Base-by-base conservation (phyloP, 2,888 invertebrate species). In the Chymomyza procnemis region DNA sequence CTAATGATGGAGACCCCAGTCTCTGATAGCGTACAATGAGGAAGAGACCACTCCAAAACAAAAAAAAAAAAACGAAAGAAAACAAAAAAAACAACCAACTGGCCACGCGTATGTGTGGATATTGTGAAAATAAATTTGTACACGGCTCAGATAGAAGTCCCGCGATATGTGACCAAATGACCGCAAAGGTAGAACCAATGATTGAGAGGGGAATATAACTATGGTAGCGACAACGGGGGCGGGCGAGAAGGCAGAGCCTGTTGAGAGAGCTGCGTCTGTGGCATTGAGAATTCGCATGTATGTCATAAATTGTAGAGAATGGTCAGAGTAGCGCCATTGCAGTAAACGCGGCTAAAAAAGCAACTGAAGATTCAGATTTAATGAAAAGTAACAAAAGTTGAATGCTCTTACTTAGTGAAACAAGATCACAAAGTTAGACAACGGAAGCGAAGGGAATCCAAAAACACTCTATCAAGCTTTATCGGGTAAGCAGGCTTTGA, bases 1-100 rank as follows among this genome's bases (percentile, higher is more conserved):
- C 87, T 87, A 83, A 87, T 87, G 83, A 83, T 87, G 85, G 84
- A 71, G 75, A 69, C 58, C 62, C 56, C 64, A 57, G 64, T 46
- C 21, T 46, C 21, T 46, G 50, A 50, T 50, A 4, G 50, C 50
- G 18, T 19, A 16, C 50, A 50, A 50, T 62, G 54, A 46, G 61
- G 54, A 41, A 30, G 46, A 22, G 12, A 21, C 26, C 46, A n/a
- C 26, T 6, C n/a, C 26, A n/a, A 57, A 34, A 57, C n/a, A 26
- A 56, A 57, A 57, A 30, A 22, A 1, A n/a, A 26, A 26, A 47
- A 21, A 26, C 50, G 34, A 54, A 52, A 41, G 21, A 34, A 21
- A 16, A 19, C 21, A 18, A 41, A 34, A 69, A 60, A 16, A 34
- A 30, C 48, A 18, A 3, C 16, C 9, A 21, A 22, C 12, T 46